Conservation (phyloP, 2,797 vertebrate genomes). For the Paguma larvata region DNA sequence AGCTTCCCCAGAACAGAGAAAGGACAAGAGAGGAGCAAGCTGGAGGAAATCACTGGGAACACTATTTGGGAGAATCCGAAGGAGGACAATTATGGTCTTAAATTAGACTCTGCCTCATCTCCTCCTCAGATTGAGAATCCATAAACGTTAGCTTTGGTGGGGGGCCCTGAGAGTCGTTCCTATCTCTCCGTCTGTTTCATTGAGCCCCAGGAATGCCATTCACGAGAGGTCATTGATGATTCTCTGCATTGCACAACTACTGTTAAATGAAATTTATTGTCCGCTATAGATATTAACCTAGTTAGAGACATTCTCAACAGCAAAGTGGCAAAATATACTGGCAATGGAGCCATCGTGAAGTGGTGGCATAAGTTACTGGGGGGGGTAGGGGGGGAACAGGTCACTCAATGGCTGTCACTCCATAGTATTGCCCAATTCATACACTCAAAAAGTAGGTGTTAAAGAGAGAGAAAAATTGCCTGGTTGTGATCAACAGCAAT, state of each 20-base stretch:
- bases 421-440: neutral
- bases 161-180: neutral
- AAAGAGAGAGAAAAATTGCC: slow-evolving; percentile 17
- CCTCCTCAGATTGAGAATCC: neutral
- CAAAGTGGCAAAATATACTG: neutral
- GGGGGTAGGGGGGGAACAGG: neutral
- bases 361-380: neutral
- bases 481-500: neutral
- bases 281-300: neutral
- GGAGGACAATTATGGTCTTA: neutral
- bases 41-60: neutral
- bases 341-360: neutral
- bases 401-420: neutral
- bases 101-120: neutral
- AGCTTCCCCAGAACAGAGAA: neutral
- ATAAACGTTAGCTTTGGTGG: neutral
- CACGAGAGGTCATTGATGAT: neutral
- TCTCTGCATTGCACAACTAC: neutral
- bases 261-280: slow-evolving; percentile 27
- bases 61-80: neutral
- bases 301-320: neutral
- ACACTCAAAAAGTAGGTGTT: neutral
- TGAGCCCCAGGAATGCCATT: slow-evolving; percentile 7
- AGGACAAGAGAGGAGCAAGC: neutral
- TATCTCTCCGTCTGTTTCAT: neutral